Percentiles rank a stretch among this genome's conserved stretches.
These are phyloP conservation scores for Acholoe squamosa DNA, from an alignment of 2,888 invertebrate species.

Conservation along the genomic window DNA sequence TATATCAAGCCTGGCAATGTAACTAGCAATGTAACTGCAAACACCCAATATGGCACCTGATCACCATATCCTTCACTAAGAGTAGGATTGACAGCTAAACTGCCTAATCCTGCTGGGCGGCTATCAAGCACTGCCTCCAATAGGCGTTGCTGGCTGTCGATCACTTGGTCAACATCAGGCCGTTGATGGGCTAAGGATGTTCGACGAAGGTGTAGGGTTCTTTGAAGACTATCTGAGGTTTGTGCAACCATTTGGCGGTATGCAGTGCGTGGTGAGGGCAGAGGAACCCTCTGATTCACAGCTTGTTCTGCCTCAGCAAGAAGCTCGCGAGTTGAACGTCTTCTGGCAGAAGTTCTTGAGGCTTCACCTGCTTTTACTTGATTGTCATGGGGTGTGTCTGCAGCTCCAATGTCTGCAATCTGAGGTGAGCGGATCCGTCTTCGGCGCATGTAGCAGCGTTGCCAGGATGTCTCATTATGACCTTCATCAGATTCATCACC, in stretches of 20 bases:
- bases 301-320: neutral
- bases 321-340: neutral
- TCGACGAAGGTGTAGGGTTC: neutral
- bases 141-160: neutral
- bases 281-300: neutral
- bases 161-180: neutral
- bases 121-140: constrained; percentile 12
- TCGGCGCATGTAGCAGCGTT: neutral
- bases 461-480: neutral
- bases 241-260: neutral
- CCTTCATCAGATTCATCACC: neutral
- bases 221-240: neutral
- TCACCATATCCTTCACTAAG: neutral
- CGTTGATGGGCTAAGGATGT: neutral
- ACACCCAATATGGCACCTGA: neutral
- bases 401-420: neutral
- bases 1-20: neutral
- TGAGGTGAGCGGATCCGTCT: neutral
- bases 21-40: neutral
- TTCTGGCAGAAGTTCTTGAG: neutral
- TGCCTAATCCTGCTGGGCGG: neutral
- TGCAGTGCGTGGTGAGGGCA: neutral
- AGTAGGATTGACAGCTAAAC: neutral
- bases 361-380: neutral
- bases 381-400: neutral